A percentile compares a stretch with the other conserved stretches of the same genome.
Conservation (phyloP, 2,113 vertebrate genomes). For the Zosterops japonicus region DNA sequence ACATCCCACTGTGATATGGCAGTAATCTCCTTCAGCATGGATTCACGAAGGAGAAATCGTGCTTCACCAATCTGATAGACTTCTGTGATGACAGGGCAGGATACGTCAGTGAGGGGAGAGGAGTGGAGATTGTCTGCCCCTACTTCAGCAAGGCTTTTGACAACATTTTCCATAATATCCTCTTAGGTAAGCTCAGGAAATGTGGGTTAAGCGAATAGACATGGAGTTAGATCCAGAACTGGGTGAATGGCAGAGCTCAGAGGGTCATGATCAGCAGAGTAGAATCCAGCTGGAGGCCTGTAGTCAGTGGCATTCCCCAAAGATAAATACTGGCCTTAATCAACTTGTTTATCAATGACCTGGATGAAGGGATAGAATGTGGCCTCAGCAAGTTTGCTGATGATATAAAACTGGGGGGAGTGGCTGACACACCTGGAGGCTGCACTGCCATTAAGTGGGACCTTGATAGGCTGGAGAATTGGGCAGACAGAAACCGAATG, state of each 20-base stretch:
- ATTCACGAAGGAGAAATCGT: neutral
- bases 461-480: neutral
- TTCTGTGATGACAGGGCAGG: neutral
- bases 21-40: neutral
- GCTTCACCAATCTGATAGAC: neutral
- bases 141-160: neutral
- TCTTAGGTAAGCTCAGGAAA: neutral
- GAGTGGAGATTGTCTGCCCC: neutral
- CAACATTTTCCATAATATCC: neutral
- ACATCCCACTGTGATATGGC: neutral
- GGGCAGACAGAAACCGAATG: neutral
- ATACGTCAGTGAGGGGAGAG: fast-evolving
- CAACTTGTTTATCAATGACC: neutral
- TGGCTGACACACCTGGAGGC: neutral
- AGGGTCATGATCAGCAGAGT: neutral
- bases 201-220: neutral
- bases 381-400: neutral
- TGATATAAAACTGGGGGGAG: neutral
- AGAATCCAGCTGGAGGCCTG: neutral
- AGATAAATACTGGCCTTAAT: neutral
- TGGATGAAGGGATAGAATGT: neutral
- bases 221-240: fast-evolving
- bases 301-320: neutral
- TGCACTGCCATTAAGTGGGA: neutral
- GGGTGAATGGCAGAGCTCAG: neutral